Evolutionary conservation across 2,113 vertebrate genomes (phyloP), one percentile per base, ranked within the genome.

Genomic region (Oreochromis aureus): DNA sequence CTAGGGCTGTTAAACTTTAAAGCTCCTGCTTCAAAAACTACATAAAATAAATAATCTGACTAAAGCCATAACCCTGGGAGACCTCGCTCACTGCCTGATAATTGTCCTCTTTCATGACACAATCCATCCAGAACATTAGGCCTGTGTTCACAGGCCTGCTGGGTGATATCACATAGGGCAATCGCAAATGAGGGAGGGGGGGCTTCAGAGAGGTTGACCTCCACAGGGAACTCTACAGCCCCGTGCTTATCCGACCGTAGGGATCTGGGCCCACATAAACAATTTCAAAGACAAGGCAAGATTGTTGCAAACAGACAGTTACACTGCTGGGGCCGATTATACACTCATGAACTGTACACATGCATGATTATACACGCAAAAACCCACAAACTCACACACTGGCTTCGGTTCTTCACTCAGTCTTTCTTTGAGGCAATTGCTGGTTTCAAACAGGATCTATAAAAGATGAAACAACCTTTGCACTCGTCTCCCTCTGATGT

Each of bases 81-180:
- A 96, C 95, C 93, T 93, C 80, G 87, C 95, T 96, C 91, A 89
- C 95, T 96, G 95, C 93, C 91, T 95, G 86, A 93, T 97, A 97
- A 97, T 97, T 96, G 96, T 96, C 95, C 95, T 93, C 91, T 96
- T 96, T 96, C 93, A 96, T 96, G 95, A 95, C 94, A 95, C 91
- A 93, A 95, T 96, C 95, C 94, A 96, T 96, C 94, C 95, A 95
- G 95, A 96, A 96, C 95, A 95, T 96, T 95, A 94, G 90, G 89
- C 93, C 93, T 94, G 81, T 92, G 88, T 96, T 96, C 94, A 94
- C 92, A 89, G 92, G 95, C 96, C 93, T 96, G 95, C 94, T 95
- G 95, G 95, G 93, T 94, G 91, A 91, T 95, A 96, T 95, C 87
- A 79, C 85, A 89, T 54, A 80, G 91, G 92, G 89, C 95, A 92